Evolutionary conservation across 2,113 vertebrate genomes (phyloP).

Genomic region (Ophthalmolycus amberensis): DNA sequence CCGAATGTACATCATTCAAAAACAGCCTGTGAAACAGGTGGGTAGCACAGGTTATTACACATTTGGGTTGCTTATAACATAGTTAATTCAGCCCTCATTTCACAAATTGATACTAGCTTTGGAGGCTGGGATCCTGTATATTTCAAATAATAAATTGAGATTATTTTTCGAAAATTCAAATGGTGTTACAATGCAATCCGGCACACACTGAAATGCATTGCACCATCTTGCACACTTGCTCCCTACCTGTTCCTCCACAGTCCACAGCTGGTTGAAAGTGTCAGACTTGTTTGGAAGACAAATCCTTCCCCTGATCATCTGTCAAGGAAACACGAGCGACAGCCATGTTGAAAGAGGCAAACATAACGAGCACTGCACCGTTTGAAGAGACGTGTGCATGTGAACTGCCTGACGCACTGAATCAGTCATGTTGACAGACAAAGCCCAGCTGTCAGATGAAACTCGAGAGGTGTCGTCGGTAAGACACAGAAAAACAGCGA

Average conservation of each 20-base stretch:
- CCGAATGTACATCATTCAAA: not conserved
- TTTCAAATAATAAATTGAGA: not conserved
- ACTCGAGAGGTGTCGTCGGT: conserved; percentile 28
- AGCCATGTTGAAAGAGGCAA: conserved; percentile 46
- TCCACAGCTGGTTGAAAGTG: conserved; percentile 99
- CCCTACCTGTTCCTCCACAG: conserved; percentile 95
- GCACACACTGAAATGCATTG: not conserved
- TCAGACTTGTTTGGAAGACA: conserved; percentile 95
- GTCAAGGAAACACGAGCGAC: conserved; percentile 65
- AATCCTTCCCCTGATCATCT: conserved; percentile 96
- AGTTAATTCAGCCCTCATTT: not conserved
- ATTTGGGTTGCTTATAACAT: not conserved
- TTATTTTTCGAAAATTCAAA: not conserved
- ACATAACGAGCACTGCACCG: conserved; percentile 32
- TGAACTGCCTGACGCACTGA: conserved; percentile 35
- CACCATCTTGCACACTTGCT: not conserved
- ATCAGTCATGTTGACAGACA: conserved; percentile 48
- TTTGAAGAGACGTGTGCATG: conserved; percentile 38
- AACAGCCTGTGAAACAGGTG: not conserved
- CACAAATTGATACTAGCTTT: not conserved
- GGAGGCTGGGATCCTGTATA: not conserved
- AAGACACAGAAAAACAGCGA: conserved; percentile 35
- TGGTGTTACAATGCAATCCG: not conserved
- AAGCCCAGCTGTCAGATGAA: conserved; percentile 33
- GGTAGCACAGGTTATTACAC: not conserved